Base-by-base conservation (phyloP, 2,797 vertebrate species). In the Pseudomugil gertrudae region DNA sequence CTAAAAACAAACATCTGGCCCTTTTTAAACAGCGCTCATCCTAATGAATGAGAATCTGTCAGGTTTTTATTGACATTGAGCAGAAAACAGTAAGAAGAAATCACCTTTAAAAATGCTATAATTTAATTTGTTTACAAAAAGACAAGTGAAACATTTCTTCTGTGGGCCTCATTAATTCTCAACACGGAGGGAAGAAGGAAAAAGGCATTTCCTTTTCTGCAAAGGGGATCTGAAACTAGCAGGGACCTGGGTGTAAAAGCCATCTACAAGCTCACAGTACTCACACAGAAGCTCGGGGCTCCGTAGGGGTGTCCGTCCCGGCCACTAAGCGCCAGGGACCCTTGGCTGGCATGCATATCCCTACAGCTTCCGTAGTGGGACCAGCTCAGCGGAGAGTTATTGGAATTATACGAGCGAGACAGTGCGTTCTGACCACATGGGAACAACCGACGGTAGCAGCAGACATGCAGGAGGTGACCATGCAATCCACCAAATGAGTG, bases 331-430 rank as follows among this genome's bases (percentile, higher is more conserved):
- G 94, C 94, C 95, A 97, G 94, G 93, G 94, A 96, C 88, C 95
- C 95, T 83, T 96, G 97, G 96, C 97, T 97, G 95, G 94, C 95
- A 95, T 94, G 95, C 94, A 98, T 94, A 83, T 96, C 96, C 93
- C 96, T 97, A 97, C 93, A 95, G 95, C 96, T 96, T 94, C 95
- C 92, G 95, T 92, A 96, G 92, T 94, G 95, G 93, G 95, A 95
- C 90, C 90, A 94, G 95, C 95, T 95, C 93, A 95, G 93, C 80
- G 95, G 95, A 88, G 95, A 91, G 43, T 93, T 94, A 96, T 93
- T 93, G 95, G 94, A 95, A 95, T 96, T 96, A 98, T 94, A 96
- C 95, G 98, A 98, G 94, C 96, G 94, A 95, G 96, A 99, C 93
- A 98, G 95, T 90, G 93, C 90, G 75, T 92, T 99, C 98, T 99